Conservation (phyloP, 1,140 invertebrate species). For the Pectinophora gossypiella region DNA sequence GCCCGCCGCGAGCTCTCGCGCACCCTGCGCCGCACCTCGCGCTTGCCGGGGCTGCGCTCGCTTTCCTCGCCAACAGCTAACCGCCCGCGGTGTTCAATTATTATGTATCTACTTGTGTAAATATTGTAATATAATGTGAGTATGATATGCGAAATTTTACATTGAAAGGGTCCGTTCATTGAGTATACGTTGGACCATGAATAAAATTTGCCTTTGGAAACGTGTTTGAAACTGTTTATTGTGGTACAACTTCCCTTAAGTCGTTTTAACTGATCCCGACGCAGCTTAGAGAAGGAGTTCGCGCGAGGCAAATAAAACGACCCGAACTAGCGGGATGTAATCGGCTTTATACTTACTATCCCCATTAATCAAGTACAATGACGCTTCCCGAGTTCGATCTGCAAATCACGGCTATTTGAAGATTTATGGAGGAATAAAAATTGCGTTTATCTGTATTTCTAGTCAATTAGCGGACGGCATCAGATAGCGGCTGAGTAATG, state of each 20-base stretch:
- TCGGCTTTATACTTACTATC: no score
- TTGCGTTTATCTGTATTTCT: slow-evolving; percentile 62
- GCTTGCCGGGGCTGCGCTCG: slow-evolving; percentile 36
- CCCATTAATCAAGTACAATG: slow-evolving; percentile 1
- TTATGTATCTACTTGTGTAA: slow-evolving; percentile 54
- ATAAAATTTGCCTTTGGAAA: slow-evolving; percentile 70
- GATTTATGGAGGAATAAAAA: slow-evolving; percentile 45
- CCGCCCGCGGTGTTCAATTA: slow-evolving; percentile 60
- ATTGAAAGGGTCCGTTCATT: slow-evolving; percentile 71
- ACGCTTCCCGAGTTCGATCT: slow-evolving; percentile 2
- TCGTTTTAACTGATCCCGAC: no score
- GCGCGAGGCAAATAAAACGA: no score
- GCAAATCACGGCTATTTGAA: slow-evolving; percentile 26
- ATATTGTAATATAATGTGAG: slow-evolving; percentile 66
- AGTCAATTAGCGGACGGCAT: slow-evolving; percentile 63
- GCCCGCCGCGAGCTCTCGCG: slow-evolving; percentile 22
- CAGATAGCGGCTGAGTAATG: slow-evolving; percentile 59
- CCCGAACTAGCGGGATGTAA: no score
- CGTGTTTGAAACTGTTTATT: slow-evolving; percentile 38
- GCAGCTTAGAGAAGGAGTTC: no score
- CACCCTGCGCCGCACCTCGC: slow-evolving; percentile 26
- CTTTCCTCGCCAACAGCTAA: slow-evolving; percentile 55
- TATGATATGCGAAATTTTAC: slow-evolving; percentile 68
- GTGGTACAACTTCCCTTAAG: no score
- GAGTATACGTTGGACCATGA: slow-evolving; percentile 72